Evolutionary conservation across 2,888 invertebrate species (phyloP), one percentile per base, ranked within the genome.

Genomic region (Willowsia nigromaculata): DNA sequence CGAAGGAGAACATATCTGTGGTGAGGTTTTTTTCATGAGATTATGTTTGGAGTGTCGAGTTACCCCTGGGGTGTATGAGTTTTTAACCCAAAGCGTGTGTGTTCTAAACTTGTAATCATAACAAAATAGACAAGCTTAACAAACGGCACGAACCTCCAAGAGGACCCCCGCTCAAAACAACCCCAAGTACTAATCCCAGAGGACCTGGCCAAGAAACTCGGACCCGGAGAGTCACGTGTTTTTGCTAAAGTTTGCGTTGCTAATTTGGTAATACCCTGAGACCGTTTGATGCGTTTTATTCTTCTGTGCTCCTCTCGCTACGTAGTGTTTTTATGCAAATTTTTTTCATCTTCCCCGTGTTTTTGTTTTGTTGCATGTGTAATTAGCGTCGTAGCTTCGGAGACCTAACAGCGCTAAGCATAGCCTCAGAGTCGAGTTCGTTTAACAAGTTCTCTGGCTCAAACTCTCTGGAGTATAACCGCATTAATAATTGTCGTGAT

Each of bases 221-320:
- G 89, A 56, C 89, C 90, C 43, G 89, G 88, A 65, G 92, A 92
- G 62, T 85, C 88, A 18, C 89, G 91, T 43, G 91, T 91, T 40
- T 91, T 92, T 89, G 92, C 91, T 53, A 92, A 91, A 91, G 92
- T 92, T 76, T 91, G 90, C 71, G 92, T 92, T 22, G 91, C 91
- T 50, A 91, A 91, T 74, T 84, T 92, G 90, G 90, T 90, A 87
- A 90, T 37, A 37, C 37, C 37, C 37, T 37, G n/a, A n/a, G n/a
- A n/a, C n/a, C n/a, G n/a, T n/a, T n/a, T n/a, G n/a, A n/a, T n/a
- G n/a, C n/a, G n/a, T n/a, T n/a, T n/a, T n/a, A n/a, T n/a, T n/a
- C n/a, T n/a, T n/a, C n/a, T n/a, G n/a, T n/a, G n/a, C n/a, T n/a
- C n/a, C n/a, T n/a, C n/a, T n/a, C n/a, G n/a, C n/a, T n/a, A n/a